Base-by-base conservation (phyloP, 64 coral and sea anemone genomes). In the Astreopora myriophthalma region DNA sequence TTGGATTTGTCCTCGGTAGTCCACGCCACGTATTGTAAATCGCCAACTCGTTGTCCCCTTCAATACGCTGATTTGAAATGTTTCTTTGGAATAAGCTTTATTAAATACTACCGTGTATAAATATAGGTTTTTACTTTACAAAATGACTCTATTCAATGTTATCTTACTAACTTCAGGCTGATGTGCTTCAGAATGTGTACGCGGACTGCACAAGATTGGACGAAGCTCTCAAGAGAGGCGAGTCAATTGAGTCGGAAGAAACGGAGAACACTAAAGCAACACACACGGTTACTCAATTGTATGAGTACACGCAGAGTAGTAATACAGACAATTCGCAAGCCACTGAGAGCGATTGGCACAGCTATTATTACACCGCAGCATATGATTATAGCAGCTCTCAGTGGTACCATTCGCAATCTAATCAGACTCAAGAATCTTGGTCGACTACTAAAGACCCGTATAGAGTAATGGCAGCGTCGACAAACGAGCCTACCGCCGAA, bases 151-250 rank as follows among this genome's bases (percentile, higher is more conserved):
- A 5, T 64, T 38, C 22, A 55, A 35, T 1, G 7, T 66, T 66
- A 26, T 3, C n/a, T 66, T 66, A 38, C 70, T 65, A 8, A 5
- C 19, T 85, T 25, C 24, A 95, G 93, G 49, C 72, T 20, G 69
- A 95, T 36, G 37, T 73, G 52, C 38, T 94, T 24, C 57, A 95
- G 46, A 68, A 86, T 51, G 93, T 48, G 9, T 78, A 95, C 57
- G 61, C 75, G 8, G 93, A 95, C 34, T 95, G 93, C 29, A 75
- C 80, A 28, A 88, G 93, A 23, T 27, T 95, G 61, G 93, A 95
- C 44, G 77, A 85, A 19, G 76, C 79, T 26, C 85, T 95, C 28
- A 91, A 72, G 74, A 90, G 46, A 91, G 63, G 84, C 40, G 93
- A 95, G 76, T 55, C 80, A 10, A 27, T 72, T 38, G 44, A 48